These are phyloP conservation scores for Mohoua ochrocephala DNA, from an alignment of 2,113 vertebrate genomes.

Conservation along the genomic window DNA sequence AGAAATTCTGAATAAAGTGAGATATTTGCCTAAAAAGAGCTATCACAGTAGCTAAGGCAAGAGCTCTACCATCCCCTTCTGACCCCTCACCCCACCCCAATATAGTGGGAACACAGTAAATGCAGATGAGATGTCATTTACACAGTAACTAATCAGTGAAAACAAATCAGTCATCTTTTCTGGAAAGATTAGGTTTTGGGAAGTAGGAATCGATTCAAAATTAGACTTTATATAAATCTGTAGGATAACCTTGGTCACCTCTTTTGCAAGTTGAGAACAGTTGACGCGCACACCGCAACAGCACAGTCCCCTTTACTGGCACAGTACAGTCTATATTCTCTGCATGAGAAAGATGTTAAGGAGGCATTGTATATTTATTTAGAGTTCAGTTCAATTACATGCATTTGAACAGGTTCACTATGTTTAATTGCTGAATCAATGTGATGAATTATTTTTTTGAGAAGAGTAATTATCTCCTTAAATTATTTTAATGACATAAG, in stretches of 20 bases:
- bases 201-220: not conserved
- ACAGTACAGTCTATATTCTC: not conserved
- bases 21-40: not conserved
- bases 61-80: not conserved
- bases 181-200: not conserved
- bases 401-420: not conserved
- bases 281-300: fast-evolving
- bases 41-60: not conserved
- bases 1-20: not conserved
- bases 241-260: not conserved
- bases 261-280: not conserved
- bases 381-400: not conserved
- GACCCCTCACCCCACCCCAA: fast-evolving
- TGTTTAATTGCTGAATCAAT: not conserved
- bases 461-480: not conserved
- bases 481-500: not conserved
- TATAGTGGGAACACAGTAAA: not conserved
- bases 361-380: not conserved
- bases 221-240: not conserved
- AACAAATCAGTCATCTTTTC: not conserved
- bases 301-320: not conserved
- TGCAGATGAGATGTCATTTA: not conserved
- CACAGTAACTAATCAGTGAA: not conserved
- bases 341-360: not conserved
- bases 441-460: not conserved